Evolutionary conservation across 2,113 vertebrate genomes (phyloP).

Genomic region (Sapajus apella): DNA sequence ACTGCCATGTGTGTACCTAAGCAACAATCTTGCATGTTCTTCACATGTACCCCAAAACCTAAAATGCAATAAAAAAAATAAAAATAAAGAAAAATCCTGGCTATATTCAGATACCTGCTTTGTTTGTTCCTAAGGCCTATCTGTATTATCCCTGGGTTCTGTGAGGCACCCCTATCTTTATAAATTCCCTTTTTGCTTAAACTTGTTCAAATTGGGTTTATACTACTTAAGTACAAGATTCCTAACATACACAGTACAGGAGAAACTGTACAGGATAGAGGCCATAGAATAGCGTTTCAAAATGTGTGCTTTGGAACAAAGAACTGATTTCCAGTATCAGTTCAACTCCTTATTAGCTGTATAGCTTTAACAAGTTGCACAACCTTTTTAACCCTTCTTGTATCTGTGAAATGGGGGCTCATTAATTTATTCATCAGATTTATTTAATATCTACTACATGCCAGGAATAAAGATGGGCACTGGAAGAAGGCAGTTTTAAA

Average conservation of each 20-base stretch:
- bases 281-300: neutral
- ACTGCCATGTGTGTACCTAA: too few species aligned
- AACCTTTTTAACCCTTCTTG: neutral
- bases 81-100: neutral
- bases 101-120: neutral
- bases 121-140: constrained; percentile 33
- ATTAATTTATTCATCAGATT: constrained; percentile 41
- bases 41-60: too few species aligned
- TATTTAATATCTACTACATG: constrained; percentile 16
- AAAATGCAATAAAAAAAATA: too few species aligned
- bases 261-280: constrained; percentile 17
- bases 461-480: constrained; percentile 1
- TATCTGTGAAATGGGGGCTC: constrained; percentile 44
- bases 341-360: constrained; percentile 22
- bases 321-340: neutral
- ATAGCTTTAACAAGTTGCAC: constrained; percentile 40
- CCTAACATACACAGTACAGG: neutral
- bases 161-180: constrained; percentile 24
- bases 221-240: constrained; percentile 42
- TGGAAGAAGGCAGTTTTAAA: constrained; percentile 14
- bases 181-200: constrained; percentile 27
- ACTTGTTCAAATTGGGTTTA: constrained; percentile 39
- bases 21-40: too few species aligned
- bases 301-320: neutral
- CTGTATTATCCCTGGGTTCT: neutral